Base-by-base conservation (phyloP, 2,113 vertebrate genomes). In the Oncorhynchus nerka region DNA sequence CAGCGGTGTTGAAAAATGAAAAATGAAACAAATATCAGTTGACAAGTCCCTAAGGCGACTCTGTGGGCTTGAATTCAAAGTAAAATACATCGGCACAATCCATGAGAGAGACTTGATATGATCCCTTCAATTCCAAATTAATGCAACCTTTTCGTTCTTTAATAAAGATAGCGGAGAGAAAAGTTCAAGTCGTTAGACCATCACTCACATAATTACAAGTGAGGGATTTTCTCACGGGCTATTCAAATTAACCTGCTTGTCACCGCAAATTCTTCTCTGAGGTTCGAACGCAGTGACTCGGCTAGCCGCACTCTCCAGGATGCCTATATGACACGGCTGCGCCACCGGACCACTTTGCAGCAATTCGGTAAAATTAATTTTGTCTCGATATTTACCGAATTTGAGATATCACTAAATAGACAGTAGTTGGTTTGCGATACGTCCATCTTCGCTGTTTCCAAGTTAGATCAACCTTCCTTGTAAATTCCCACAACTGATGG, bases 401-500 rank as follows among this genome's bases (percentile, higher is more conserved):
- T 26, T 30, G 68, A 24, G n/a, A n/a, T 51, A 7, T 71, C 30
- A 51, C 69, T 49, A 66, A 69, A 12, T 22, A 57, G n/a, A 48
- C 49, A 20, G 6, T 55, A 61, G 68, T 45, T 12, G 45, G 61
- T 30, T 74, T 71, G 22, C 16, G 51, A 32, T 49, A 24, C 34
- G 22, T 59, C 68, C 61, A 66, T 74, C 68, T 71, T 71, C 73
- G 26, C 20, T 70, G 16, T 68, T 68, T 78, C 57, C 64, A 45
- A 45, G 9, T 85, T 48, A 84, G 15, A 81, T 71, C 71, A 68
- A 34, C n/a, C 19, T 16, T 72, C 66, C 66, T 67, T 68, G 39
- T 45, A 45, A 45, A 45, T 45, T 45, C 39, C 39, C 39, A 45
- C 69, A 69, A 48, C 24, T n/a, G 78, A 55, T 61, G 76, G 34